Base-by-base conservation (phyloP, 2,113 vertebrate genomes). In the Megaceryle torquata region DNA sequence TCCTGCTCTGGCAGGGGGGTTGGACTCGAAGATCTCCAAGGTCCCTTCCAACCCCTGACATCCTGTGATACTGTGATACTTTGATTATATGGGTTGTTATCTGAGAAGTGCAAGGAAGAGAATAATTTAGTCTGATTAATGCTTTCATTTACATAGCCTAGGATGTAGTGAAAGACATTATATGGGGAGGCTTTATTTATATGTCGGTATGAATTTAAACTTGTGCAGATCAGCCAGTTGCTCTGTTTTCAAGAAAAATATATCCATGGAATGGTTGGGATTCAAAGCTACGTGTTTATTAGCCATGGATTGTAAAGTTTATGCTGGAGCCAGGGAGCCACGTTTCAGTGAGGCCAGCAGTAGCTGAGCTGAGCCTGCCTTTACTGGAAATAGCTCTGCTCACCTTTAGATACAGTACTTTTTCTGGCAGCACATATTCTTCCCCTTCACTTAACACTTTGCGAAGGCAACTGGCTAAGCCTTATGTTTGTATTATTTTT, bases 241-340 rank as follows among this genome's bases (percentile, higher is more conserved):
- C 50, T 51, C 24, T 51, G 50, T 25, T 51, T 51, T 51, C 11
- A 22, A 24, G 50, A 24, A 51, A 50, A 77, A 43, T 37, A 4
- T 1, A 1, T 9, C 4, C 1, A 14, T 2, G 1, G 31, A 86
- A 74, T 44, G 21, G 5, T 1, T 71, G 43, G n/a, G 24, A 33
- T 67, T 75, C 33, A 71, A 67, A 91, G 16, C 26, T 14, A 7
- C 14, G 7, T 41, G 13, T 37, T 77, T 61, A 22, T 31, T 24
- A 43, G 33, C 21, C 12, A 5, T 28, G 11, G 12, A 26, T 57
- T 50, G 10, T 8, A 25, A 24, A 19, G 6, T 35, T 37, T 67
- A 7, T 43, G 25, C 20, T 70, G 35, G 8, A 84, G 26, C 2
- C 15, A 48, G 14, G 9, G 8, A 67, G 5, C 0, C 6, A 3